A percentile compares a stretch with the other conserved stretches of the same genome.
Conservation (phyloP, 2,113 vertebrate genomes). For the Austrofundulus limnaeus region DNA sequence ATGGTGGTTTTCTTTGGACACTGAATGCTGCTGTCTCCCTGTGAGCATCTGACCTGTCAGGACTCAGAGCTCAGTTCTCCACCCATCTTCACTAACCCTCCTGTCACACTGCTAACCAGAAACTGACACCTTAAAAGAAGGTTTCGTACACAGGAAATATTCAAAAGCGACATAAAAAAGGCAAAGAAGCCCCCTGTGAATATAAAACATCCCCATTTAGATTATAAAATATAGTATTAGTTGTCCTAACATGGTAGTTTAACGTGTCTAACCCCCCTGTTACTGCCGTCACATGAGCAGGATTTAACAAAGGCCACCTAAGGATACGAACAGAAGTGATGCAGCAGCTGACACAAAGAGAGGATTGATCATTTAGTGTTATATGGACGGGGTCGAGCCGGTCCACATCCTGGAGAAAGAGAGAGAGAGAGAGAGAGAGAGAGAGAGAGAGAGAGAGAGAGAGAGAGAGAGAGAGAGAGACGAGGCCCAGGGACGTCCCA, state of each 20-base stretch:
- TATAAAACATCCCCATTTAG: no score
- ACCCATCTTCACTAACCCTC: slow-evolving; percentile 9
- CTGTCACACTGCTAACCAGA: slow-evolving; percentile 7
- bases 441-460: no score
- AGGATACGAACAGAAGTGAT: slow-evolving; percentile 56
- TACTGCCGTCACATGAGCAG: slow-evolving; percentile 46
- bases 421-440: slow-evolving; percentile 46
- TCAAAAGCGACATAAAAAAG: background rate
- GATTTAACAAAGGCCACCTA: slow-evolving; percentile 65
- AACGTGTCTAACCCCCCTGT: slow-evolving; percentile 9
- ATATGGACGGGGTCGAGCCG: slow-evolving; percentile 27
- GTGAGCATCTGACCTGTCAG: slow-evolving; percentile 23
- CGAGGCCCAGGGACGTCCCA: slow-evolving; percentile 51
- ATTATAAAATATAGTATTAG: background rate
- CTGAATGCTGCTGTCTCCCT: background rate
- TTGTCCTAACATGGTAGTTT: background rate
- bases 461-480: slow-evolving; percentile 49
- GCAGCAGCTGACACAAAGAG: slow-evolving; percentile 51
- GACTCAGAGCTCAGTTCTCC: slow-evolving; percentile 23
- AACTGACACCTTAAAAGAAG: slow-evolving; percentile 21
- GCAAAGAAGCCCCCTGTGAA: background rate
- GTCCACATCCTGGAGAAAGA: slow-evolving; percentile 41
- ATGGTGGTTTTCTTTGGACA: background rate
- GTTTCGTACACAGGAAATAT: slow-evolving; percentile 34
- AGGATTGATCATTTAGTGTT: slow-evolving; percentile 36